Percentiles rank a stretch among this genome's conserved stretches.
Evolutionary conservation across 2,888 invertebrate genomes (phyloP).

Genomic region (Sclerodermus sp.): DNA sequence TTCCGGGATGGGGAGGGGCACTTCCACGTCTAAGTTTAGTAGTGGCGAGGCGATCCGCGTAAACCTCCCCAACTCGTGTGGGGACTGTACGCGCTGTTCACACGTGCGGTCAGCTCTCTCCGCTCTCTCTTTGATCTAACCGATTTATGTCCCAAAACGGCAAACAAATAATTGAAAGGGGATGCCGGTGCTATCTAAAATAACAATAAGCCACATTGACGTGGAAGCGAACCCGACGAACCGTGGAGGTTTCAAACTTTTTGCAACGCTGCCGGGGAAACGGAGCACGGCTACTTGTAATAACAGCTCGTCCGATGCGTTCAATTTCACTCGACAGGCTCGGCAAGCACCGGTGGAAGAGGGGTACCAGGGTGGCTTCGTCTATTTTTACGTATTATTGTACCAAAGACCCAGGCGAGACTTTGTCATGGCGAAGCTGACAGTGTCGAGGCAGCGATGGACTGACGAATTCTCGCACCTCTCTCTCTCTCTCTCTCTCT

Average conservation of each 20-base stretch:
- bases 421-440: no score
- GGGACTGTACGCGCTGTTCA: neutral
- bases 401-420: no score
- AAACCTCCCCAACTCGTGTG: no score
- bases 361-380: no score
- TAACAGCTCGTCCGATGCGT: neutral
- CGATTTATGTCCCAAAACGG: neutral
- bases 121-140: neutral
- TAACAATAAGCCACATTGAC: neutral
- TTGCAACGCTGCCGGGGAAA: neutral
- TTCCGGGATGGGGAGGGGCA: no score
- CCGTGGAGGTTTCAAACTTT: neutral
- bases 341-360: no score
- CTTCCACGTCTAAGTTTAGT: no score
- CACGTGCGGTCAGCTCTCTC: neutral
- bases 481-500: no score
- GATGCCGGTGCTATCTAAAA: neutral
- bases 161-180: neutral
- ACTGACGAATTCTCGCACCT: no score
- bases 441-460: no score
- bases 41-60: no score
- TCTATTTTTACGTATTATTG: no score
- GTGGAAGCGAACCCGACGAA: neutral
- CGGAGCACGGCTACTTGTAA: neutral
- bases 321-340: neutral